phyloP scores from a whole-genome alignment of 2,113 vertebrate genomes.

The Dascyllus trimaculatus region DNA sequence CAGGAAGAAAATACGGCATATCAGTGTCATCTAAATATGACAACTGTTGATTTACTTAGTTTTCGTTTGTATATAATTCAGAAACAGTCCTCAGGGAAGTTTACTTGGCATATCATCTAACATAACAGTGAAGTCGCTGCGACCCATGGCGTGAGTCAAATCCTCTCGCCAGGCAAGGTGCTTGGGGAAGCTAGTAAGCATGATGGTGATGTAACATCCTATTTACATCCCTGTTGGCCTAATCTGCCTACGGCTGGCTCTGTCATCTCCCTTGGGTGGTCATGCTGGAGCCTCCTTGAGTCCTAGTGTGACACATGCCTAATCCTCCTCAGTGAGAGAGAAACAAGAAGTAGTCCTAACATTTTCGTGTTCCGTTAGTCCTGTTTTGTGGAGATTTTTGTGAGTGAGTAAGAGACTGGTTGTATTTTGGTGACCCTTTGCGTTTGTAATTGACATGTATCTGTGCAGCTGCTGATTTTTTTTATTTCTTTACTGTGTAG shows the following conservation, averaged over 20 bases:
- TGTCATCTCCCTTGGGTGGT: constrained; percentile 71
- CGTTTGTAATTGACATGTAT: background rate
- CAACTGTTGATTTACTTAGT: background rate
- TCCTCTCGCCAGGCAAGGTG: constrained; percentile 46
- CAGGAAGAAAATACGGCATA: background rate
- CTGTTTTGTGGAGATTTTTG: background rate
- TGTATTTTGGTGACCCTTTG: background rate
- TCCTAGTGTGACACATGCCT: constrained; percentile 40
- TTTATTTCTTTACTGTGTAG: constrained; percentile 23
- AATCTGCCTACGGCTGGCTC: constrained; percentile 65
- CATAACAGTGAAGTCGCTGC: constrained; percentile 17
- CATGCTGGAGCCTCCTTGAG: constrained; percentile 44
- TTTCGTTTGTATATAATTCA: background rate
- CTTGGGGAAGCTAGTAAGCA: constrained; percentile 50
- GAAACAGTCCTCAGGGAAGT: background rate
- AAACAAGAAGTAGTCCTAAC: constrained; percentile 15
- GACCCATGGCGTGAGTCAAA: constrained; percentile 35
- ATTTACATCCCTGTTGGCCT: constrained; percentile 74
- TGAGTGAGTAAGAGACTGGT: background rate
- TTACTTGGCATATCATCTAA: constrained; percentile 2
- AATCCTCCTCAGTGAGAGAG: constrained; percentile 47
- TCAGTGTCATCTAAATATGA: background rate
- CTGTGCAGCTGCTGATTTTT: background rate
- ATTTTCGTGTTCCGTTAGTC: background rate
- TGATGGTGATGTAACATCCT: constrained; percentile 78